These are phyloP conservation scores for Pegoplata infirma DNA, from an alignment of 2,888 invertebrate genomes.

Conservation along the genomic window DNA sequence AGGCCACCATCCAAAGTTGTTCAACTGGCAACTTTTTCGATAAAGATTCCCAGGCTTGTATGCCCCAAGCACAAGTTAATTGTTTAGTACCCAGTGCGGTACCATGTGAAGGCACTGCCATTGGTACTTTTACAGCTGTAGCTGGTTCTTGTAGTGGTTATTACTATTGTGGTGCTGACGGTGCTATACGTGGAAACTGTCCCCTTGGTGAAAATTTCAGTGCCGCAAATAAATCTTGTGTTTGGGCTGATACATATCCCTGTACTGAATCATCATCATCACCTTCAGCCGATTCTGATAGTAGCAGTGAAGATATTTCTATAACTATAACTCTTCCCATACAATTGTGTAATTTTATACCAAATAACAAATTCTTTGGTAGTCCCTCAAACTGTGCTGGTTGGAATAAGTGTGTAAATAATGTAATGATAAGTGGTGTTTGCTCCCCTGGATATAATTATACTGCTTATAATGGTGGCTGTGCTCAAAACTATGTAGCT, in stretches of 20 bases:
- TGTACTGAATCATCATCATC: constrained; percentile 60
- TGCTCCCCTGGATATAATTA: constrained; percentile 59
- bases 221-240: constrained; percentile 61
- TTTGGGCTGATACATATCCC: constrained; percentile 55
- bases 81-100: constrained; percentile 48
- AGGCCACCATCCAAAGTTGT: constrained; percentile 60
- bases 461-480: constrained; percentile 54
- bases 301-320: background rate
- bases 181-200: constrained; percentile 61
- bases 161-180: constrained; percentile 65
- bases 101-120: constrained; percentile 62
- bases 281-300: too few species aligned
- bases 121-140: constrained; percentile 64
- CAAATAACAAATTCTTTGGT: constrained; percentile 65
- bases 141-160: constrained; percentile 64
- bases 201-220: constrained; percentile 66
- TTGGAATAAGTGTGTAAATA: constrained; percentile 66
- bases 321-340: background rate
- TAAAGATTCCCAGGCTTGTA: constrained; percentile 66
- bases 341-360: constrained; percentile 65
- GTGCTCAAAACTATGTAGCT: constrained; percentile 22
- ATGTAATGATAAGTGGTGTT: constrained; percentile 44
- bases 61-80: constrained; percentile 28
- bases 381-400: constrained; percentile 62
- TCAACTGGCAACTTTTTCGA: constrained; percentile 60